Conservation (phyloP, 2,113 vertebrate genomes). For the Colistium nudipinnis region DNA sequence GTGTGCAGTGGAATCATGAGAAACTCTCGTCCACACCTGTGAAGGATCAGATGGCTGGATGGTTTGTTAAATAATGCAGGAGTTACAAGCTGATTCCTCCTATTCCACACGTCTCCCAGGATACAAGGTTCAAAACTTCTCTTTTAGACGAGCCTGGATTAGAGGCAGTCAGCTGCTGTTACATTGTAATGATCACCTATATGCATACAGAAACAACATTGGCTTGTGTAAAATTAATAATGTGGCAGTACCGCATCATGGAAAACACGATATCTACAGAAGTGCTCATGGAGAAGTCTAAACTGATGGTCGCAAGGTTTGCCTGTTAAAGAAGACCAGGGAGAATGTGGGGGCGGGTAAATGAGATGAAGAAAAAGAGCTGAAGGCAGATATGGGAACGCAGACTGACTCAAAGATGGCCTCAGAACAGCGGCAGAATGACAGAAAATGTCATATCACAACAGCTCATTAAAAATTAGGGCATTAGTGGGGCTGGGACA, state of each 20-base stretch:
- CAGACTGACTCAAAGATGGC: not conserved
- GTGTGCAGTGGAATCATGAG: conserved; percentile 27
- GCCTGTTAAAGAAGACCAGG: conserved; percentile 18
- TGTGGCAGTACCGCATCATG: not conserved
- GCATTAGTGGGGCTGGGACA: not conserved
- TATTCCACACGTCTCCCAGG: conserved; percentile 37
- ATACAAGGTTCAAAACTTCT: conserved; percentile 24
- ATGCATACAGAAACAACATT: conserved; percentile 1
- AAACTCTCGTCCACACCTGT: conserved; percentile 51
- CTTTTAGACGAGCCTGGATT: conserved; percentile 24
- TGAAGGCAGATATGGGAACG: conserved; percentile 26
- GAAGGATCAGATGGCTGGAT: conserved; percentile 33
- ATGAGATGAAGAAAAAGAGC: conserved; percentile 18
- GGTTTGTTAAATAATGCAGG: conserved; percentile 59
- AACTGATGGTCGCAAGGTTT: conserved; percentile 25
- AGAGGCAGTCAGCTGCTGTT: not conserved
- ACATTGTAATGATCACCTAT: conserved; percentile 12
- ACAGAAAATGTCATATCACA: conserved; percentile 3
- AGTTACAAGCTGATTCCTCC: conserved; percentile 48
- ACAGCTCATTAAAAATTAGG: conserved; percentile 20
- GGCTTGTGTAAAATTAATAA: not conserved
- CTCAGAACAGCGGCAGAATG: not conserved
- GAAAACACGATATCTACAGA: not conserved
- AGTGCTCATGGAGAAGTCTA: not conserved
- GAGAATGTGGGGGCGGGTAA: not conserved